Conservation (phyloP, 2,888 invertebrate species). For the Lasioglossum zephyrum region DNA sequence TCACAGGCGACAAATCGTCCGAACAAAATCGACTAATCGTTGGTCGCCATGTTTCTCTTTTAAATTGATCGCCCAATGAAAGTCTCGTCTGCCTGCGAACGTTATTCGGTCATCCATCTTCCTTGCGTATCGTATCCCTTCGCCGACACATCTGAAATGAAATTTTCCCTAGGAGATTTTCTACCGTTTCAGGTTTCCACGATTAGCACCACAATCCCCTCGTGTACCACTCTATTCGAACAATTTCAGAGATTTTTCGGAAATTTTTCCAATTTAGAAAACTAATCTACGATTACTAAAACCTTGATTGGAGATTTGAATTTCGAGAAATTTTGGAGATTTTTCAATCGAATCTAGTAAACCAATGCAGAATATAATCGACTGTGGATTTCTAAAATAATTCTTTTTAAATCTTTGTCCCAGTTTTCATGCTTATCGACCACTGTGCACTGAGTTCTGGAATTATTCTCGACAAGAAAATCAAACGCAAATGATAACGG, state of each 20-base stretch:
- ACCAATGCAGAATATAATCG: too few species aligned
- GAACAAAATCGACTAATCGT: conserved; percentile 6
- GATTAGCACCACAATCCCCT: neutral
- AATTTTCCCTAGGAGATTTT: conserved; percentile 1
- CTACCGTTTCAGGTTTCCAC: neutral
- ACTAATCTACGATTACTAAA: neutral
- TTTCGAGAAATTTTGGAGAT: neutral
- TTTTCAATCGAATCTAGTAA: too few species aligned
- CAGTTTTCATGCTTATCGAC: neutral
- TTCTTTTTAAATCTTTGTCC: neutral
- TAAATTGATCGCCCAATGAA: conserved; percentile 27
- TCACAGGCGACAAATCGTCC: neutral
- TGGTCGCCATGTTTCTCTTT: neutral
- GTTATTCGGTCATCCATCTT: conserved; percentile 6
- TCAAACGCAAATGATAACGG: neutral
- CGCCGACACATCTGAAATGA: conserved; percentile 14
- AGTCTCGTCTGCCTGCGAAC: conserved; percentile 12
- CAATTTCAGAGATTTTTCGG: neutral
- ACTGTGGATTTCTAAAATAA: neutral
- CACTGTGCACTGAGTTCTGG: neutral
- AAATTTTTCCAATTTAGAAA: neutral
- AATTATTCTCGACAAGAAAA: neutral
- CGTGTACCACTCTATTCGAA: neutral
- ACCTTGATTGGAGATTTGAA: neutral
- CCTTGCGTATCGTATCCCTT: neutral